These are phyloP conservation scores for Lycorma delicatula DNA, from an alignment of 1,140 invertebrate genomes.

Conservation along the genomic window DNA sequence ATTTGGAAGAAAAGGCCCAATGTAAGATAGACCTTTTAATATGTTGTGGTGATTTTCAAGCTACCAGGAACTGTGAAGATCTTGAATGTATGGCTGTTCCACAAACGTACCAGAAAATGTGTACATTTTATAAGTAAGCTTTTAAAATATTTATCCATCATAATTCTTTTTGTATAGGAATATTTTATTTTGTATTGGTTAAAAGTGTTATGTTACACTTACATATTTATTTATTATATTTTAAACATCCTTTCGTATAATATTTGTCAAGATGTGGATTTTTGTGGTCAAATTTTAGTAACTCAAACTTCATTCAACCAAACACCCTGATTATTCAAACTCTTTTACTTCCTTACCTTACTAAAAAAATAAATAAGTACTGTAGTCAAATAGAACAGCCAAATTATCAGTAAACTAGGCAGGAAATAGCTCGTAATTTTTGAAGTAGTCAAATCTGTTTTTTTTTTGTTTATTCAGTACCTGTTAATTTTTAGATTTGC, in stretches of 20 bases:
- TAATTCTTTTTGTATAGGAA: neutral
- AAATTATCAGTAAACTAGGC: too few relatives aligned
- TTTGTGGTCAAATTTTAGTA: too few relatives aligned
- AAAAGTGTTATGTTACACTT: neutral
- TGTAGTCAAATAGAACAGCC: too few relatives aligned
- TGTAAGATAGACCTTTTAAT: conserved; percentile 82
- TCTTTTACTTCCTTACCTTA: too few relatives aligned
- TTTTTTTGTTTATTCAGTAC: too few relatives aligned
- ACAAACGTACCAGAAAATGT: conserved; percentile 83
- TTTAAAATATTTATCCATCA: neutral
- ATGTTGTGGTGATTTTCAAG: conserved; percentile 97
- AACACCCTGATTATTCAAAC: too few relatives aligned
- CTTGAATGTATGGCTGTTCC: conserved; percentile 89
- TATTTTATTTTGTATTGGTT: neutral
- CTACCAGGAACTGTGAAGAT: conserved; percentile 67
- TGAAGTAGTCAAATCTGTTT: too few relatives aligned
- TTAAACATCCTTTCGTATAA: neutral
- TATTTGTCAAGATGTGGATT: neutral
- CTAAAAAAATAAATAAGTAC: too few relatives aligned
- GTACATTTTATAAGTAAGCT: conserved; percentile 90
- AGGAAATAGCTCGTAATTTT: too few relatives aligned
- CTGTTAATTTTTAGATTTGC: too few relatives aligned
- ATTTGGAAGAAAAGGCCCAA: conserved; percentile 56
- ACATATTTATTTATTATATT: neutral
- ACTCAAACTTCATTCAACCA: too few relatives aligned